Conservation (phyloP, 2,888 invertebrate genomes). For the Tetheella fluctuosa region DNA sequence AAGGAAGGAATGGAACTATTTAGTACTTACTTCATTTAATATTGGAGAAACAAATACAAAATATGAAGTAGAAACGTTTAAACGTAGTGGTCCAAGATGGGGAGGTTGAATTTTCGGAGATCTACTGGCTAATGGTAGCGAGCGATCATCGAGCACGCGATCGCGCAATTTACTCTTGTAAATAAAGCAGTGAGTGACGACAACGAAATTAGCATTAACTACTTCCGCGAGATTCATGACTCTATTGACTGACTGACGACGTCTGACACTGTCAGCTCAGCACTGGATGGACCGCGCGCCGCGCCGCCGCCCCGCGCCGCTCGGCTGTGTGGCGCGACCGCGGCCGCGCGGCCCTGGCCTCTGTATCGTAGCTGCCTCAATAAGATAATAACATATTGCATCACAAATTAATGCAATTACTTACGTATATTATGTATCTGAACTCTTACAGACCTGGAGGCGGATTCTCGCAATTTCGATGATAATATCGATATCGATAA, state of each 20-base stretch:
- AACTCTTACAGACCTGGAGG: too few relatives aligned
- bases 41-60: too few relatives aligned
- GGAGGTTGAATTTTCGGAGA: neutral
- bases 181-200: conserved; percentile 4
- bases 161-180: neutral
- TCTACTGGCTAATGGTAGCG: neutral
- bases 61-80: neutral
- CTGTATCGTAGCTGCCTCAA: neutral
- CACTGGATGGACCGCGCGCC: neutral
- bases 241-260: too few relatives aligned
- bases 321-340: neutral
- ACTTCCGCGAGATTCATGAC: conserved; percentile 1
- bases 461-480: too few relatives aligned
- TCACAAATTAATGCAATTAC: neutral
- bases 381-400: neutral
- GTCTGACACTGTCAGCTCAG: neutral
- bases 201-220: neutral
- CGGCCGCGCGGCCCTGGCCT: conserved; percentile 6
- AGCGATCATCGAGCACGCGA: neutral
- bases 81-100: neutral
- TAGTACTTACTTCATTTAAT: too few relatives aligned
- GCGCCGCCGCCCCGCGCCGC: neutral
- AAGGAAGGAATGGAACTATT: too few relatives aligned
- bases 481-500: too few relatives aligned
- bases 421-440: too few relatives aligned